Conservation (phyloP, 2,888 invertebrate species). For the Eulithis prunata region DNA sequence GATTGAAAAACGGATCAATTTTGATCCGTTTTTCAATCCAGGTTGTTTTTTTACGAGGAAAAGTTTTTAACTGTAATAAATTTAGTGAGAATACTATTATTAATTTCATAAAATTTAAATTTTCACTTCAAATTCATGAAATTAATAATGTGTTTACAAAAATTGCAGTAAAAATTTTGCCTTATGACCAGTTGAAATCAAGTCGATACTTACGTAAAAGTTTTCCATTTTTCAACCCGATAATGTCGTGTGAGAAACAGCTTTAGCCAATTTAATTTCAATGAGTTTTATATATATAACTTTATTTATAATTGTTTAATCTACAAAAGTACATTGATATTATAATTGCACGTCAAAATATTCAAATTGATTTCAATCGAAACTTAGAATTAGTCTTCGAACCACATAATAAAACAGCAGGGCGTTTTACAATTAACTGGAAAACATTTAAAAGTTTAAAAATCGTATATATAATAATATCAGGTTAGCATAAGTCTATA, state of each 20-base stretch:
- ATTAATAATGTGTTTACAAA: too few relatives aligned
- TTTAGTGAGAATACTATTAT: too few relatives aligned
- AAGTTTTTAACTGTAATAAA: too few relatives aligned
- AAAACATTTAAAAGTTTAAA: not conserved
- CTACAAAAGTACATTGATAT: not conserved
- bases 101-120: too few relatives aligned
- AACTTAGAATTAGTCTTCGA: constrained; percentile 2
- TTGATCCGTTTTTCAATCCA: too few relatives aligned
- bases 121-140: too few relatives aligned
- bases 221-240: not conserved
- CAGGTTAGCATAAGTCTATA: not conserved
- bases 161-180: too few relatives aligned
- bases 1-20: not conserved
- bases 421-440: constrained; percentile 1
- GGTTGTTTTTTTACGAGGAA: too few relatives aligned
- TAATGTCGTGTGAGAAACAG: not conserved
- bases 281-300: not conserved
- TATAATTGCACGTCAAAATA: not conserved
- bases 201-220: too few relatives aligned
- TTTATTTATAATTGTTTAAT: not conserved
- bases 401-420: constrained; percentile 5
- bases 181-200: too few relatives aligned
- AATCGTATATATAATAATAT: not conserved
- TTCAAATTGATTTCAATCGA: constrained; percentile 1
- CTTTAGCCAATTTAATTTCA: not conserved